Evolutionary conservation across 2,888 invertebrate species (phyloP).

Genomic region (Sicus ferrugineus): DNA sequence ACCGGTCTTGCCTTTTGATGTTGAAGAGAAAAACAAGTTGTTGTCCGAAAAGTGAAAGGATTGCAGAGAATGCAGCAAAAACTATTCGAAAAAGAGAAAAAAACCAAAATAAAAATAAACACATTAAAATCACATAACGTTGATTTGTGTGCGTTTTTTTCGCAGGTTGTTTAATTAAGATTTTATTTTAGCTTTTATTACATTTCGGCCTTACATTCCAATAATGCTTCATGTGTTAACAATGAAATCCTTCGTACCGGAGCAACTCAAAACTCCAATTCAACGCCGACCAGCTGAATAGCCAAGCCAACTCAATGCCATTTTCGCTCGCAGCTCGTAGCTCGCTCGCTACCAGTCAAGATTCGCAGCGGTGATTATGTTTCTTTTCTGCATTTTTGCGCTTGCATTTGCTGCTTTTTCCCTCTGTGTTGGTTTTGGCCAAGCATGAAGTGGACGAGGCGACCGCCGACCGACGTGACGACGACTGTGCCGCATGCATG

Average conservation of each 20-base stretch:
- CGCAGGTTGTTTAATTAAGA: not conserved
- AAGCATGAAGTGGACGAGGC: not conserved
- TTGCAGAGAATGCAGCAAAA: not conserved
- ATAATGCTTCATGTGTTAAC: not conserved
- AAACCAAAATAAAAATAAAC: not conserved
- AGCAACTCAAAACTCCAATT: not conserved
- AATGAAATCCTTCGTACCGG: not conserved
- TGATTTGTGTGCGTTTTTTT: not conserved
- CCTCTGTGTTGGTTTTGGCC: not conserved
- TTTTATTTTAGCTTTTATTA: not conserved
- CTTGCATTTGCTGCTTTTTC: not conserved
- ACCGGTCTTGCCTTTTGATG: not conserved
- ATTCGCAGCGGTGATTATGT: slow-evolving; percentile 10
- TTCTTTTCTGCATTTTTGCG: not conserved
- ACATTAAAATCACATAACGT: not conserved
- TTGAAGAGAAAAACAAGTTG: not conserved
- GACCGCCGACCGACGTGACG: not conserved
- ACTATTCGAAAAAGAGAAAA: not conserved
- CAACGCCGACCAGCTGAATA: not conserved
- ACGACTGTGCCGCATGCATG: no score
- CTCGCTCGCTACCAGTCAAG: slow-evolving; percentile 16
- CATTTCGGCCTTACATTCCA: not conserved
- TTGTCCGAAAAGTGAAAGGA: not conserved
- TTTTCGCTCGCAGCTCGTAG: not conserved
- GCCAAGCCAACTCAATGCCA: slow-evolving; percentile 14